phyloP scores from a whole-genome alignment of 2,888 invertebrate genomes.

The Serrognathus titanus region DNA sequence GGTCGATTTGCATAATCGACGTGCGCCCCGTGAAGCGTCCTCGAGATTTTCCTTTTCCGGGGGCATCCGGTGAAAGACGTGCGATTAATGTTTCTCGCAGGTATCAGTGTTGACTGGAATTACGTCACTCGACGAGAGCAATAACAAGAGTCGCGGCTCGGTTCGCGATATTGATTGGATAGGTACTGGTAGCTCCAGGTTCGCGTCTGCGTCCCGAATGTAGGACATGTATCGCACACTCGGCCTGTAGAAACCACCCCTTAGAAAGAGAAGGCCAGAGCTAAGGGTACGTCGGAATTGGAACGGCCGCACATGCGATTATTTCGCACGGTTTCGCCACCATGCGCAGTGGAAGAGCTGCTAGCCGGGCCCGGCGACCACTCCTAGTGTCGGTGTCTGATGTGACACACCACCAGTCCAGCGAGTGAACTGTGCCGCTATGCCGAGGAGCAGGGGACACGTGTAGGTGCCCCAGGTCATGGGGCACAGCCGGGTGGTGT shows the following conservation, averaged over 20 bases:
- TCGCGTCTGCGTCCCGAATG: conserved; percentile 47
- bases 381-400: conserved; percentile 48
- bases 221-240: conserved; percentile 35
- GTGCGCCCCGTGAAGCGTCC: too few species aligned
- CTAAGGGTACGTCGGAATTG: conserved; percentile 26
- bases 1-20: too few species aligned
- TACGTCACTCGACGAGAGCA: conserved; percentile 42
- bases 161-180: conserved; percentile 45
- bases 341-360: conserved; percentile 44
- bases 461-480: conserved; percentile 50
- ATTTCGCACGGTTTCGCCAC: conserved; percentile 43
- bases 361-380: conserved; percentile 46
- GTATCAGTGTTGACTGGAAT: conserved; percentile 44
- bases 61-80: conserved; percentile 29
- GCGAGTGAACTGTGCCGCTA: conserved; percentile 43
- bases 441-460: conserved; percentile 49
- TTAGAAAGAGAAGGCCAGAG: conserved; percentile 43
- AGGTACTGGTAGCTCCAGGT: conserved; percentile 51
- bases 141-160: conserved; percentile 40
- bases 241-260: conserved; percentile 48
- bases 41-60: neutral
- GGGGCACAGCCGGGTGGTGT: conserved; percentile 55
- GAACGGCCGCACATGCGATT: conserved; percentile 36
- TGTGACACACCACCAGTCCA: conserved; percentile 44
- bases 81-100: conserved; percentile 35